phyloP scores from a whole-genome alignment of 2,888 invertebrate species.

The Erebia aethiops region DNA sequence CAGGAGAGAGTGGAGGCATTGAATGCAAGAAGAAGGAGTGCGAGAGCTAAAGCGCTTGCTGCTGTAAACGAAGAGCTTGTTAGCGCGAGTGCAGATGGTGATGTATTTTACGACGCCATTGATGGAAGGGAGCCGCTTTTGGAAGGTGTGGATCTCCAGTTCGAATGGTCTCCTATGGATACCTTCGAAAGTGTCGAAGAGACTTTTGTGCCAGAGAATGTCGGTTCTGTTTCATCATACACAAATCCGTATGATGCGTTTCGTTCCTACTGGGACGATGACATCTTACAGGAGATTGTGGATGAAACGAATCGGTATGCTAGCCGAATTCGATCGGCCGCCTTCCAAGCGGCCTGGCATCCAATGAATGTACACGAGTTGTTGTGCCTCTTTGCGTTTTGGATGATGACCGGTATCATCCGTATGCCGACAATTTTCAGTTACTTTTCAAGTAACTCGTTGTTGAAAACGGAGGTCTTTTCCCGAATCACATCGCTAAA shows the following conservation, averaged over 20 bases:
- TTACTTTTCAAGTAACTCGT: background rate
- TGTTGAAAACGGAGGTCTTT: background rate
- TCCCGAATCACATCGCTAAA: background rate
- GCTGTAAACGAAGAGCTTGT: background rate
- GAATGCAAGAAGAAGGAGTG: background rate
- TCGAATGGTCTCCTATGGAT: constrained; percentile 6
- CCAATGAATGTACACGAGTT: background rate
- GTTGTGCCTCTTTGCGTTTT: no score
- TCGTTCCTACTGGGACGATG: constrained; percentile 5
- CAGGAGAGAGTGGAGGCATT: background rate
- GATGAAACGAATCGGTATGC: constrained; percentile 10
- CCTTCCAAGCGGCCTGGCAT: background rate
- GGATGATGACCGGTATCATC: no score
- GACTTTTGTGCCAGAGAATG: background rate
- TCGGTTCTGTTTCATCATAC: background rate
- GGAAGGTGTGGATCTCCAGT: constrained; percentile 3
- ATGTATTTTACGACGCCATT: background rate
- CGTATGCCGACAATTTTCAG: constrained; percentile 1
- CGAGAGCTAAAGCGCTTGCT: background rate
- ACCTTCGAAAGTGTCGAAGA: constrained; percentile 1
- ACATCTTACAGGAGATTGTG: background rate
- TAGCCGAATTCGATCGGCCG: constrained; percentile 1
- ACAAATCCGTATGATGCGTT: constrained; percentile 1
- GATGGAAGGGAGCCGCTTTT: background rate
- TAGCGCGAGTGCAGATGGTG: background rate